phyloP scores from a whole-genome alignment of 2,797 vertebrate species.

The Lates japonicus region DNA sequence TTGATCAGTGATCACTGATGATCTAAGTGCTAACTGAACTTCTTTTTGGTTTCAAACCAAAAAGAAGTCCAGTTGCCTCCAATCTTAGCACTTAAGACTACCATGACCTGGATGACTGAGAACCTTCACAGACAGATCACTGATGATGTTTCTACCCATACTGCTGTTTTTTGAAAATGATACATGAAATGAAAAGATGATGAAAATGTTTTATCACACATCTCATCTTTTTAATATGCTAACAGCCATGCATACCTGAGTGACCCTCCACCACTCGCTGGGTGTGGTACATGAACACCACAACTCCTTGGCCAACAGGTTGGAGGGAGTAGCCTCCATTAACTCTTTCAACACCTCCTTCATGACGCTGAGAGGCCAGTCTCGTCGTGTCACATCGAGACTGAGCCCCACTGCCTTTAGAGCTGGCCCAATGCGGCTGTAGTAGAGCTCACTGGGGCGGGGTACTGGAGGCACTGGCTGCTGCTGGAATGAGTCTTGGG shows the following conservation, averaged over 20 bases:
- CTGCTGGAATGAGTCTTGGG: conserved; percentile 94
- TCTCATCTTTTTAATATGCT: neutral
- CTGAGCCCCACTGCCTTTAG: conserved; percentile 95
- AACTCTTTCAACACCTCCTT: conserved; percentile 96
- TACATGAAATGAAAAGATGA: neutral
- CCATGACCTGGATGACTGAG: too few species aligned
- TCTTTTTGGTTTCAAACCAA: too few species aligned
- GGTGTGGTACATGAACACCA: conserved; percentile 98
- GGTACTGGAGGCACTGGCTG: conserved; percentile 94
- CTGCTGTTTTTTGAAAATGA: neutral
- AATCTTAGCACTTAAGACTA: too few species aligned
- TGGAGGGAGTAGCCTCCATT: conserved; percentile 97
- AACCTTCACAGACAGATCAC: too few species aligned
- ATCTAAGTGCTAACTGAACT: too few species aligned
- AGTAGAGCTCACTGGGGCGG: conserved; percentile 98
- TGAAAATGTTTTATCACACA: neutral
- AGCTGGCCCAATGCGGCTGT: conserved; percentile 97
- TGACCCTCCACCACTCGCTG: conserved; percentile 99
- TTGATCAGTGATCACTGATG: too few species aligned
- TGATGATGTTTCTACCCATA: neutral
- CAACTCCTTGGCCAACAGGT: conserved; percentile 98
- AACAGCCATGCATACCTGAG: conserved; percentile 87
- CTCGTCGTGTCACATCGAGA: conserved; percentile 94
- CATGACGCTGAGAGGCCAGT: conserved; percentile 98
- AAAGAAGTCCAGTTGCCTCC: too few species aligned